Conservation (phyloP, 2,797 vertebrate species). For the Lutjanus argentimaculatus region DNA sequence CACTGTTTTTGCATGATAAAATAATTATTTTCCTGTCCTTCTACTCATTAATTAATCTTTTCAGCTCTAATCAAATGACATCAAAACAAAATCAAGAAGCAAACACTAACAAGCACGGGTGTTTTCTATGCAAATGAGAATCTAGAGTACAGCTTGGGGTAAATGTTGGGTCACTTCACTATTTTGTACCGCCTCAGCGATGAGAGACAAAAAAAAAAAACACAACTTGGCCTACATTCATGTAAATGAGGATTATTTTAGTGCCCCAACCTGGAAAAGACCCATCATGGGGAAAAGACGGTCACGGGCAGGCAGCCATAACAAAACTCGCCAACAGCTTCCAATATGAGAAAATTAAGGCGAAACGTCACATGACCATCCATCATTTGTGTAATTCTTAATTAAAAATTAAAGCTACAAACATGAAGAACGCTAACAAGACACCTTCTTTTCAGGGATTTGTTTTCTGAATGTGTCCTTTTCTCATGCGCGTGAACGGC, state of each 20-base stretch:
- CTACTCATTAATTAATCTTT: neutral
- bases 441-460: neutral
- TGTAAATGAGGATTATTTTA: conserved; percentile 21
- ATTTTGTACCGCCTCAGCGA: neutral
- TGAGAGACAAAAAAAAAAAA: neutral
- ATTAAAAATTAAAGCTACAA: neutral
- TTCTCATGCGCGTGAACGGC: neutral
- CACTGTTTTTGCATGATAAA: neutral
- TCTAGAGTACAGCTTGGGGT: neutral
- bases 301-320: neutral
- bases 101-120: neutral
- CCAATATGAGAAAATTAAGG: neutral
- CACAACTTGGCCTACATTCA: conserved; percentile 4
- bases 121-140: neutral
- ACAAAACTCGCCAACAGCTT: neutral
- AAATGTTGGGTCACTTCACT: conserved; percentile 1
- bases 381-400: neutral
- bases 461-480: neutral
- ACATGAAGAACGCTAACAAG: neutral
- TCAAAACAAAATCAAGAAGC: neutral
- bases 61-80: neutral
- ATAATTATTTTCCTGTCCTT: neutral
- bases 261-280: neutral
- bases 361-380: neutral
- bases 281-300: neutral